Evolutionary conservation across 2,113 vertebrate species (phyloP).

Genomic region (Nerophis lumbriciformis): DNA sequence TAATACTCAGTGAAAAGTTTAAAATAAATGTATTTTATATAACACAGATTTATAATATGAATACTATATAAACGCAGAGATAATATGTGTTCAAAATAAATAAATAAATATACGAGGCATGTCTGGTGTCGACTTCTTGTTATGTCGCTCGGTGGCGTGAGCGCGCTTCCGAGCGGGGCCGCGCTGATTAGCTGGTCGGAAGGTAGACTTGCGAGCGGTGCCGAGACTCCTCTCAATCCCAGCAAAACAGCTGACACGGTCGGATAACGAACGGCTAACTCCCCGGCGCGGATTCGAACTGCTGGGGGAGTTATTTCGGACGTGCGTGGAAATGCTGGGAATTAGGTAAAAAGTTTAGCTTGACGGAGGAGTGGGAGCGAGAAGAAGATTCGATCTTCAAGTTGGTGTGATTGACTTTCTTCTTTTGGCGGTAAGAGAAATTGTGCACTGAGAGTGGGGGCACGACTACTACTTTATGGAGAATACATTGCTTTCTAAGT

Average conservation of each 20-base stretch:
- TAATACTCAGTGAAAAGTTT: neutral
- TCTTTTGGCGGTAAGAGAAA: slow-evolving; percentile 51
- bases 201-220: slow-evolving; percentile 52
- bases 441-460: slow-evolving; percentile 12
- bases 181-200: slow-evolving; percentile 68
- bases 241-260: slow-evolving; percentile 14
- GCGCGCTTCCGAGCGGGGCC: slow-evolving; percentile 54
- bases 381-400: neutral
- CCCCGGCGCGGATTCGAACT: slow-evolving; percentile 15
- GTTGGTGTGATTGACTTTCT: slow-evolving; percentile 27
- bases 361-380: slow-evolving; percentile 14
- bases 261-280: slow-evolving; percentile 19
- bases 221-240: slow-evolving; percentile 31
- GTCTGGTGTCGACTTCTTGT: slow-evolving; percentile 25
- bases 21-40: neutral
- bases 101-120: neutral
- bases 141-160: slow-evolving; percentile 23
- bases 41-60: neutral
- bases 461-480: slow-evolving; percentile 12
- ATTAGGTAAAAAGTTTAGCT: slow-evolving; percentile 47
- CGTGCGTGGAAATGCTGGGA: slow-evolving; percentile 42
- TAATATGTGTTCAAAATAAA: rapidly evolving
- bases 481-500: slow-evolving; percentile 3
- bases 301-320: slow-evolving; percentile 18
- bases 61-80: neutral